A percentile compares a stretch with the other conserved stretches of the same genome.
Evolutionary conservation across 2,797 vertebrate species (phyloP).

Genomic region (Tragelaphus oryx): DNA sequence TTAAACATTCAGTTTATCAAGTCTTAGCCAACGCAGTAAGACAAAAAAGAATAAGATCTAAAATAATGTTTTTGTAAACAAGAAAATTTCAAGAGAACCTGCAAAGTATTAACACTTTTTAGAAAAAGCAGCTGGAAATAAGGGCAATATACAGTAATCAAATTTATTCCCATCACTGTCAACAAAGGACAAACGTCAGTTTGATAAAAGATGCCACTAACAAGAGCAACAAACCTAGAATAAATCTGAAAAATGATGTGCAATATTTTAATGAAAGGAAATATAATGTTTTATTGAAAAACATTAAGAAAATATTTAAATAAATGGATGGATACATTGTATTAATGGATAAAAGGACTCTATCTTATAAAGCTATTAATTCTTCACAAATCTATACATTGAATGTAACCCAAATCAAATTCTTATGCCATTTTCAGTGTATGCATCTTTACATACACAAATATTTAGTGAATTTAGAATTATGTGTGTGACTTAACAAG

Average conservation of each 20-base stretch:
- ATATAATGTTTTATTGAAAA: conserved; percentile 26
- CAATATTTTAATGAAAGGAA: not conserved
- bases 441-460: not conserved
- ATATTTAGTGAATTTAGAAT: not conserved
- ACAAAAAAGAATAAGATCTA: not conserved
- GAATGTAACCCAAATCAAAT: not conserved
- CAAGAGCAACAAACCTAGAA: not conserved
- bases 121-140: not conserved
- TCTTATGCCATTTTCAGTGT: not conserved
- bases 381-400: conserved; percentile 3
- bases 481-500: not conserved
- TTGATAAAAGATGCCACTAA: conserved; percentile 23
- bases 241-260: not conserved
- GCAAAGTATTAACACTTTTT: conserved; percentile 12
- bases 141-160: not conserved
- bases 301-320: conserved; percentile 29
- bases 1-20: conserved; percentile 33
- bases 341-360: not conserved
- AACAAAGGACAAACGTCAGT: conserved; percentile 1
- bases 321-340: not conserved
- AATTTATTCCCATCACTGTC: not conserved
- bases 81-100: conserved; percentile 2
- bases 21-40: not conserved
- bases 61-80: not conserved
- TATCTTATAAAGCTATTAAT: not conserved